phyloP scores from a whole-genome alignment of 2,888 invertebrate species.

The Andrena fulva region DNA sequence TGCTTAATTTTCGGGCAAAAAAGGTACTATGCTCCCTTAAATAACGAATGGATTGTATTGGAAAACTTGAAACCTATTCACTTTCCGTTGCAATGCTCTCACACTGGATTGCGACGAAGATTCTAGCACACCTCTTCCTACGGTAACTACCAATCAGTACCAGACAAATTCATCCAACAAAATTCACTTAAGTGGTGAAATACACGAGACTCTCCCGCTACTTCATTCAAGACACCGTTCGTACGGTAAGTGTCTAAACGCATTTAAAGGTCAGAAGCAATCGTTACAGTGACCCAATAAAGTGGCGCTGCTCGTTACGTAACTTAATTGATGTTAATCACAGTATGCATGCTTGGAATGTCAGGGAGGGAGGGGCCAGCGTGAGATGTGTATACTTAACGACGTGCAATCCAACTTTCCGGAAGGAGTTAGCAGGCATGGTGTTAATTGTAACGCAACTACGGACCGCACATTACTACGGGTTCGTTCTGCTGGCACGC shows the following conservation, averaged over 20 bases:
- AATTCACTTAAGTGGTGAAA: no score
- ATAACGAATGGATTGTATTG: not conserved
- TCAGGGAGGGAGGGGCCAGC: not conserved
- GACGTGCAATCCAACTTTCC: constrained; percentile 38
- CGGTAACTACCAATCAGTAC: not conserved
- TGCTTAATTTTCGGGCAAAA: no score
- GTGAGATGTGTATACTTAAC: constrained; percentile 32
- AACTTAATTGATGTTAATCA: constrained; percentile 36
- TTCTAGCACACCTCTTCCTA: no score
- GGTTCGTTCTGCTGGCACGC: constrained; percentile 55
- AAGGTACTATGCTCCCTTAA: no score
- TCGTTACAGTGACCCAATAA: constrained; percentile 12
- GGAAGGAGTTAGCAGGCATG: constrained; percentile 48
- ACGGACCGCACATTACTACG: constrained; percentile 52
- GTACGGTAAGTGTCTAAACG: no score
- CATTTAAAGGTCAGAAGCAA: not conserved
- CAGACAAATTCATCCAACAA: not conserved
- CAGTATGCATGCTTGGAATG: not conserved
- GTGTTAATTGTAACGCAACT: constrained; percentile 69
- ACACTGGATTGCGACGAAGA: no score
- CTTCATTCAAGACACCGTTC: no score
- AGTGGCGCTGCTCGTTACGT: constrained; percentile 9
- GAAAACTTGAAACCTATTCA: not conserved
- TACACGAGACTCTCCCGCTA: no score
- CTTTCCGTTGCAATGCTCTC: not conserved